Base-by-base conservation (phyloP, 53 echinoderm and acorn worm species). In the Paracentrotus lividus region DNA sequence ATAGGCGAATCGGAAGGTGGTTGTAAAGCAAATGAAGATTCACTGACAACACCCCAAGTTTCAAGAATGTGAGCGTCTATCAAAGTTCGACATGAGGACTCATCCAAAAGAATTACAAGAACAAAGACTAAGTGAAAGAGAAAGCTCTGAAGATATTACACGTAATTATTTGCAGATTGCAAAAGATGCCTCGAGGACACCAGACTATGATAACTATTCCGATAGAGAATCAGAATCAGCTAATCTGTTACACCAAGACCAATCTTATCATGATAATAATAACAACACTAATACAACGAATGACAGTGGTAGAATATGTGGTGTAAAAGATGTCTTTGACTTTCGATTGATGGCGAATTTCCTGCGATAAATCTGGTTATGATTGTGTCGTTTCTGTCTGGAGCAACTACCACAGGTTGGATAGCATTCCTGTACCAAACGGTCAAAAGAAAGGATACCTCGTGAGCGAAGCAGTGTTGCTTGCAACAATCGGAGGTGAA, bases 391-490 rank as follows among this genome's bases (percentile, higher is more conserved):
- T 52, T 85, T 27, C 31, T 85, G 27, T 2, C 27, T 3, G 85
- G 85, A 27, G 85, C 52, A 5, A 85, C 85, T 21, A 85, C 29
- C 6, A 85, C 85, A 14, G 85, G 85, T 4, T 85, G 85, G 85
- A 24, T 85, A 2, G 85, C 85, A 21, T 85, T 85, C 24, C 49
- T 85, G 49, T 85, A 1, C 85, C 85, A 1, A 24, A 47, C 32
- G 85, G 49, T 14, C 27, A 15, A 13, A 29, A 51, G 52, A 85
- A 85, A 49, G 85, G 85, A 14, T 52, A 85, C 20, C 4, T 0
- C 8, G 4, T 85, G 2, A 14, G 29, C 27, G 10, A 49, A 52
- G 85, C 85, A 8, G 52, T 85, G 4, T 44, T 85, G 27, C 52
- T 85, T 27, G 85, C 85, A 49, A 27, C 85, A 27, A 49, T 85